These are phyloP conservation scores for Epizoanthus rinbou DNA, from an alignment of 92 coral and sea anemone genomes.

Conservation along the genomic window DNA sequence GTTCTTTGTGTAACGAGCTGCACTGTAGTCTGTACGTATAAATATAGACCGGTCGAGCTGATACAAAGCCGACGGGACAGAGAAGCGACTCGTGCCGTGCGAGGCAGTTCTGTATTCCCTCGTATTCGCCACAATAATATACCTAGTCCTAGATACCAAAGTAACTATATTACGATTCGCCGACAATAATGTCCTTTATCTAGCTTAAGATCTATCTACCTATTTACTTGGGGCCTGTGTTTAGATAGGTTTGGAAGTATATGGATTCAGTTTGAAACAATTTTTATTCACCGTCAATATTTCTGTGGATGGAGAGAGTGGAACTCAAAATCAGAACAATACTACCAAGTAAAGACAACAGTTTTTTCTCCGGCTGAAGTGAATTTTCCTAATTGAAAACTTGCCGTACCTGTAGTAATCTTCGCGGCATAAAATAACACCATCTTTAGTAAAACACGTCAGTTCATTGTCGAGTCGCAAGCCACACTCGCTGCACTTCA, in stretches of 20 bases:
- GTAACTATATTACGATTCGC: too few species aligned
- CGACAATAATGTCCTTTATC: too few species aligned
- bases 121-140: background rate
- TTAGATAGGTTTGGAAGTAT: too few species aligned
- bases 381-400: background rate
- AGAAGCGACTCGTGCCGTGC: background rate
- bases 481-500: slow-evolving; percentile 91
- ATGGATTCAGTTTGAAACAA: background rate
- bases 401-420: slow-evolving; percentile 87
- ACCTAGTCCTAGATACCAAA: too few species aligned
- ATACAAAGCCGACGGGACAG: background rate
- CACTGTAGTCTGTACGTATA: background rate
- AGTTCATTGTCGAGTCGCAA: slow-evolving; percentile 86
- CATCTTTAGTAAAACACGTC: slow-evolving; percentile 92
- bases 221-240: too few species aligned
- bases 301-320: background rate
- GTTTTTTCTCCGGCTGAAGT: background rate
- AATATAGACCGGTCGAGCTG: background rate
- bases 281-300: background rate
- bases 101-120: background rate
- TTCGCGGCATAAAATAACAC: slow-evolving; percentile 85
- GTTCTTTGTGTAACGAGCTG: background rate
- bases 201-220: too few species aligned
- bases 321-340: background rate
- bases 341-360: background rate